Evolutionary conservation across 1,140 invertebrate genomes (phyloP).

Genomic region (Camponotus vicinus): DNA sequence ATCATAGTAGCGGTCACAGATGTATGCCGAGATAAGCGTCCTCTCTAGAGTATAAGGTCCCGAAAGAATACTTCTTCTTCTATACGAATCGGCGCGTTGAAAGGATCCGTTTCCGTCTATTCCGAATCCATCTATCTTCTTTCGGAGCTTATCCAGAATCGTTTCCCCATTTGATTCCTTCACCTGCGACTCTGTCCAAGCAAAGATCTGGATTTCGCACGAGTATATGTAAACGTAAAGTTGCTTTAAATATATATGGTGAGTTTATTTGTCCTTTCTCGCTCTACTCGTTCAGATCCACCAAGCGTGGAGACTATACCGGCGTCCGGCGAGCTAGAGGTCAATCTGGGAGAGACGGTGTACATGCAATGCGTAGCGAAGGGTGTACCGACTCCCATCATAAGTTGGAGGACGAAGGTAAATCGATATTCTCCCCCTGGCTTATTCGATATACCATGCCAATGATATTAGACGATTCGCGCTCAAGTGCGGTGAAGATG

Average conservation of each 20-base stretch:
- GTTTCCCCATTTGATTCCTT: neutral
- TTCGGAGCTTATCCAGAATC: neutral
- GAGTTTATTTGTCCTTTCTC: conserved; percentile 7
- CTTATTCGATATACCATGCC: conserved; percentile 11
- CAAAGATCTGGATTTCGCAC: conserved; percentile 8
- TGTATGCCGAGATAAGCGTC: conserved; percentile 6
- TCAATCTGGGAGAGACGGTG: conserved; percentile 90
- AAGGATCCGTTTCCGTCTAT: neutral
- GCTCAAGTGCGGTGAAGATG: neutral
- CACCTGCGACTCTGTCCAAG: neutral
- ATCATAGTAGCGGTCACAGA: neutral
- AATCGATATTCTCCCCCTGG: conserved; percentile 9
- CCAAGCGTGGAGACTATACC: conserved; percentile 90
- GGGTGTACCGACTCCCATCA: conserved; percentile 89
- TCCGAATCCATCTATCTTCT: conserved; percentile 30
- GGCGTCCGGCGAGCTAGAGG: conserved; percentile 89
- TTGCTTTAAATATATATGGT: too few relatives aligned
- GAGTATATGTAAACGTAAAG: neutral
- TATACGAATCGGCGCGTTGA: conserved; percentile 1
- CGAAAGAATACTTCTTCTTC: conserved; percentile 28
- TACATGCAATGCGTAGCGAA: conserved; percentile 89
- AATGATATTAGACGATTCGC: conserved; percentile 39
- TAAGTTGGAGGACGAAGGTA: conserved; percentile 91
- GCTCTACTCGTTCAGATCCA: conserved; percentile 86
- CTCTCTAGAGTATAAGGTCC: neutral